phyloP scores from a whole-genome alignment of 1,140 invertebrate genomes.

The Euschistus heros region DNA sequence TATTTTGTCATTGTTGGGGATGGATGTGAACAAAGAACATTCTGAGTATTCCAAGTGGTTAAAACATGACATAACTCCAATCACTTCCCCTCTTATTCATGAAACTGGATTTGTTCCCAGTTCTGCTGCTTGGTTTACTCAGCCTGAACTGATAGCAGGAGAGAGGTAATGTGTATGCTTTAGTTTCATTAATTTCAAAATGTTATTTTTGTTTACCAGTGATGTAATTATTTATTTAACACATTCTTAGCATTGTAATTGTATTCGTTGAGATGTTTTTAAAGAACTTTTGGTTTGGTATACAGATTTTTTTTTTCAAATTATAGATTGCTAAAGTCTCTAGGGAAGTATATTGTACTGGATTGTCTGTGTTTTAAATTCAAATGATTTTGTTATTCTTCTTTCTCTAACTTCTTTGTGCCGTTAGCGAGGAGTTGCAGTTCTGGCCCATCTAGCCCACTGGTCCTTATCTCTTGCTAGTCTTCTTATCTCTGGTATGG shows the following conservation, averaged over 20 bases:
- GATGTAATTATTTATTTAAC: not conserved
- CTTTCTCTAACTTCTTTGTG: too few relatives aligned
- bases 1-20: constrained; percentile 10
- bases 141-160: not conserved
- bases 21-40: not conserved
- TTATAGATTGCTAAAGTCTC: too few relatives aligned
- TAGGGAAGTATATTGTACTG: too few relatives aligned
- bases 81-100: constrained; percentile 2
- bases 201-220: not conserved
- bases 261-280: not conserved
- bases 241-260: too few relatives aligned
- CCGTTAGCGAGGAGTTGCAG: too few relatives aligned
- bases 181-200: too few relatives aligned
- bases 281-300: not conserved
- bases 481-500: too few relatives aligned
- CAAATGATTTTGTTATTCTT: too few relatives aligned
- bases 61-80: constrained; percentile 10
- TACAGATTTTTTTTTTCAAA: not conserved
- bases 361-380: too few relatives aligned
- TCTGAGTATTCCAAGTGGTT: not conserved
- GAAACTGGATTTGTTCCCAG: constrained; percentile 17
- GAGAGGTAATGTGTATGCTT: not conserved
- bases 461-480: too few relatives aligned
- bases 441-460: too few relatives aligned
- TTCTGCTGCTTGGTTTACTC: constrained; percentile 21